Evolutionary conservation across 1,140 invertebrate genomes (phyloP).

Genomic region (Drosophila murphyi): DNA sequence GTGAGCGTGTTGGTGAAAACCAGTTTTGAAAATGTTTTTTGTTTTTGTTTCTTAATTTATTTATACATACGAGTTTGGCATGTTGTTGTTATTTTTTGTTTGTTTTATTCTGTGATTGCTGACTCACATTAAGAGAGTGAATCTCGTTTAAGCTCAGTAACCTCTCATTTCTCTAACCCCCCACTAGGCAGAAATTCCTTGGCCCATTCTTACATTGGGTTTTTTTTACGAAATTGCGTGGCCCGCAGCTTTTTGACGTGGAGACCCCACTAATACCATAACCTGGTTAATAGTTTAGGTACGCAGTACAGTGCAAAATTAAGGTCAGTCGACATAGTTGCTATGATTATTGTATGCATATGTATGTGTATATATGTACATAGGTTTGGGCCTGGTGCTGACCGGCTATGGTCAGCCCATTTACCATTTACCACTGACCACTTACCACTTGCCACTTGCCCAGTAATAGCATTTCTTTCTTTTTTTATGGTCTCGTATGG

Average conservation of each 20-base stretch:
- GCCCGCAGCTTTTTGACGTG: constrained; percentile 27
- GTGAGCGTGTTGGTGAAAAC: constrained; percentile 54
- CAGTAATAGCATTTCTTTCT: constrained; percentile 76
- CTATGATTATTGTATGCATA: constrained; percentile 67
- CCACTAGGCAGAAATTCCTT: constrained; percentile 3
- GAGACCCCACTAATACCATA: constrained; percentile 10
- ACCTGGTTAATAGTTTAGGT: constrained; percentile 47
- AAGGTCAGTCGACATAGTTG: constrained; percentile 73
- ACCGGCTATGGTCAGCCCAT: constrained; percentile 55
- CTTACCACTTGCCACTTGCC: constrained; percentile 24
- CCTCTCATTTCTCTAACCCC: constrained; percentile 29
- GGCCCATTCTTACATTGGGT: constrained; percentile 10
- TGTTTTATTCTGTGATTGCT: constrained; percentile 45
- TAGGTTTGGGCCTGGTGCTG: constrained; percentile 43
- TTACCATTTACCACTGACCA: constrained; percentile 21
- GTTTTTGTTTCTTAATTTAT: not conserved
- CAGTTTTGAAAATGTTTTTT: constrained; percentile 62
- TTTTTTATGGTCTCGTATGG: constrained; percentile 51
- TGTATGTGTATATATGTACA: constrained; percentile 23
- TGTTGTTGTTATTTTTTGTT: constrained; percentile 16
- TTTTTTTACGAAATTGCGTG: constrained; percentile 31
- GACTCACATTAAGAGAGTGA: constrained; percentile 35
- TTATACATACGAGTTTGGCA: constrained; percentile 9
- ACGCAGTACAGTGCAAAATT: constrained; percentile 54
- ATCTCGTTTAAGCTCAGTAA: constrained; percentile 38